Base-by-base conservation (phyloP, 2,888 invertebrate species). In the Chrysolina haemoptera region DNA sequence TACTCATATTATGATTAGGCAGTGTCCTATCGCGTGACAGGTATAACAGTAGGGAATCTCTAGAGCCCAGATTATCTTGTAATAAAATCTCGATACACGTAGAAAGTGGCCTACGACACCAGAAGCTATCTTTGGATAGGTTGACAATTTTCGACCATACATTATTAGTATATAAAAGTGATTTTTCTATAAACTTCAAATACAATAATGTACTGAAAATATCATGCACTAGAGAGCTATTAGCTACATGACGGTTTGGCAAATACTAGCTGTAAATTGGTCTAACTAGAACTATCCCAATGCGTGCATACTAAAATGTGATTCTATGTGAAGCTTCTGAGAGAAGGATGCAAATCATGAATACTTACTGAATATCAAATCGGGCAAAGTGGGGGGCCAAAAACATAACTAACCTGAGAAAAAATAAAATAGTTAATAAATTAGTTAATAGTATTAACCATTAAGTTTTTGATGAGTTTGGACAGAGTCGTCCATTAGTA, bases 361-460 rank as follows among this genome's bases (percentile, higher is more conserved):
- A 71, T 83, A 84, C 84, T 84, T 82, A 84, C 84, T 82, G 80
- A 80, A 81, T 82, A 79, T 84, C 83, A 84, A 81, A 82, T 81
- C 79, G 83, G 81, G 79, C 80, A 81, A 81, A 79, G 77, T 83
- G 82, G 82, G 81, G 82, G 81, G 80, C 82, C 84, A 84, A 81
- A 82, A 83, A 82, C 84, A 84, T 84, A 82, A 84, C 84, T 84
- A 84, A 84, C 89, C 89, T 89, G 82, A 69, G 82, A 83, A 76
- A 74, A 79, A 76, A 79, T 74, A 74, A 80, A 73, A 74, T 73
- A n/a, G 59, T 59, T 27, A 59, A 27, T 62, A 35, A 6, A 4
- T 35, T 8, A 35, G 35, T 35, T 35, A 8, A 35, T 35, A 8
- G 35, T 6, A 35, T 6, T 4, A 8, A 35, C 35, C 35, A 35